A percentile compares a stretch with the other conserved stretches of the same genome.
These are phyloP conservation scores for Pteropus rufus DNA, from an alignment of 2,797 vertebrate species.

Conservation along the genomic window DNA sequence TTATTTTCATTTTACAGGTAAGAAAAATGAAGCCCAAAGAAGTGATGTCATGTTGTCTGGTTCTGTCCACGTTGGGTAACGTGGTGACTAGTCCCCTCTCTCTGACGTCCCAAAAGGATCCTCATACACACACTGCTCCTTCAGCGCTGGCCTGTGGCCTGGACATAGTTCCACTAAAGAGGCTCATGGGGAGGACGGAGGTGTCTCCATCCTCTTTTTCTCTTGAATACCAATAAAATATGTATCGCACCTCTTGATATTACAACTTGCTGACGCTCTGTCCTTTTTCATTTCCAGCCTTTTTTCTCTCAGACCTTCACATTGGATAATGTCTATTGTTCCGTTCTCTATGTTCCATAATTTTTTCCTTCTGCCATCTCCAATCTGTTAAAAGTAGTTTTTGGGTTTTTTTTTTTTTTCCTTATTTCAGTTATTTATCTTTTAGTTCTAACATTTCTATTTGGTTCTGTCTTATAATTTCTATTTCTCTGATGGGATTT, in stretches of 20 bases:
- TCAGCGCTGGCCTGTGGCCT: not conserved
- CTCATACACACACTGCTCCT: not conserved
- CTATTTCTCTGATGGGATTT: not conserved
- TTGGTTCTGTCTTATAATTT: not conserved
- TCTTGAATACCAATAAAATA: not conserved
- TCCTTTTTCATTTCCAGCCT: not conserved
- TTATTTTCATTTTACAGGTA: not conserved
- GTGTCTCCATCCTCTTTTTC: not conserved
- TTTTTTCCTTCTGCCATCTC: not conserved
- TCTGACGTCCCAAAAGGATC: too few species aligned
- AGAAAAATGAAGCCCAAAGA: not conserved
- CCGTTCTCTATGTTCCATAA: not conserved
- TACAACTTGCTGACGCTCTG: not conserved
- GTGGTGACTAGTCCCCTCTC: not conserved
- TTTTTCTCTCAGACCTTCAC: not conserved
- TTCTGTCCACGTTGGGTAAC: not conserved
- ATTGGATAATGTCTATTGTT: not conserved
- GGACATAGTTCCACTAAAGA: not conserved
- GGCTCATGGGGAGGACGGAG: not conserved
- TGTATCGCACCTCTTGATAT: not conserved
- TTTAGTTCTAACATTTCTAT: not conserved
- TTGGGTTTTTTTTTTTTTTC: not conserved
- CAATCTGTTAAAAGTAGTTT: not conserved
- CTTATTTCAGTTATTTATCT: not conserved
- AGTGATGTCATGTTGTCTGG: not conserved